Evolutionary conservation across 2,888 invertebrate genomes (phyloP).

Genomic region (Epirrita christyi): DNA sequence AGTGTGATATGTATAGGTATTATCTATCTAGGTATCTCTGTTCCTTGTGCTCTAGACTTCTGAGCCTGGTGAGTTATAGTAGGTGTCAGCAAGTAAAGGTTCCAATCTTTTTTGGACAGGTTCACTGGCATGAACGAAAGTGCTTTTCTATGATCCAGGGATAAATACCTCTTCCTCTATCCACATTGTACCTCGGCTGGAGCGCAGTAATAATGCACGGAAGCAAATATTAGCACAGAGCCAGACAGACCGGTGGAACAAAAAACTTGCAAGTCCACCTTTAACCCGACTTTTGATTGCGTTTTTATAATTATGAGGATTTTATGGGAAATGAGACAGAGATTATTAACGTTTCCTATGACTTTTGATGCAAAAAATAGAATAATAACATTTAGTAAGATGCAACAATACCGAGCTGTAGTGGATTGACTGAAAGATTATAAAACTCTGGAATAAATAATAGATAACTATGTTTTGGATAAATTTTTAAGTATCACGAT

Average conservation of each 20-base stretch:
- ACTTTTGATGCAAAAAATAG: too few species aligned
- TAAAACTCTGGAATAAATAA: too few species aligned
- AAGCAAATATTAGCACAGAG: constrained; percentile 78
- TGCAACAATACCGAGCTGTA: too few species aligned
- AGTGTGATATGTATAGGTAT: too few species aligned
- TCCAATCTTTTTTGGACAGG: constrained; percentile 2
- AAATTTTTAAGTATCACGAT: too few species aligned
- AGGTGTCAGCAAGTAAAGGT: too few species aligned
- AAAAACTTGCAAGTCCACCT: constrained; percentile 55
- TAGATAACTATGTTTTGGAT: too few species aligned
- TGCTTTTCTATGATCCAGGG: neutral
- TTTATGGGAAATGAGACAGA: constrained; percentile 1
- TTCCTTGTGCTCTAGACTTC: too few species aligned
- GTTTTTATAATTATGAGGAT: constrained; percentile 38
- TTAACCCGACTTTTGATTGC: constrained; percentile 48
- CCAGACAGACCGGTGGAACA: constrained; percentile 65
- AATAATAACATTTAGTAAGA: too few species aligned
- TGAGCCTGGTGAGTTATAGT: too few species aligned
- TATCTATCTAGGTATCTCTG: too few species aligned
- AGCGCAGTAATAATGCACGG: constrained; percentile 76
- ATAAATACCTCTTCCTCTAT: constrained; percentile 3
- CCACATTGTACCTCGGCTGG: constrained; percentile 37
- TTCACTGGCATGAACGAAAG: neutral
- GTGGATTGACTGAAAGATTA: too few species aligned
- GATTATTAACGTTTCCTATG: neutral